Evolutionary conservation across 1,140 invertebrate species (phyloP), one percentile per base, ranked within the genome.

Genomic region (Pomacea maculata): DNA sequence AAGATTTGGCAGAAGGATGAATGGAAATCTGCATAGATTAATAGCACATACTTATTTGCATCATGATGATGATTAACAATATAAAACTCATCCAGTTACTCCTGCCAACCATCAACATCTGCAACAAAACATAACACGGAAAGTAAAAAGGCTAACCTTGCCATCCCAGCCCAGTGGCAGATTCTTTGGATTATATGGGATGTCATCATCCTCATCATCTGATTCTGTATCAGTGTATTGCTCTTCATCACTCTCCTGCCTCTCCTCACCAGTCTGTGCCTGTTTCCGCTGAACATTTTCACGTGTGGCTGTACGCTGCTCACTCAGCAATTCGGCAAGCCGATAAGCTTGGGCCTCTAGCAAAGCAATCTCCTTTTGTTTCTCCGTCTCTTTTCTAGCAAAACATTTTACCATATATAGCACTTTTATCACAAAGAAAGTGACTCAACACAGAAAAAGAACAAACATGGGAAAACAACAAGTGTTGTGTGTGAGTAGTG

Each of bases 161-260:
- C 98, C 99, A 93, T 99, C 99, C 98, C 98, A 99, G 11, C 98
- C 99, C 0, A 99, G 93, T 4, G 99, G 99, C 61, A 99, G 91
- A 93, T 99, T 99, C 92, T 99, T 99, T 0, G 99, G 99, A 93
- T 99, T 99, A 91, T 99, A 99, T 0, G 98, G 97, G 68, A 99
- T 96, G 86, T 97, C 96, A 89, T 97, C 96, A 73, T 96, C 96
- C 84, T 98, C 97, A 67, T 93, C 93, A 86, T 96, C 94, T 68
- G 91, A 90, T 72, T 93, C 92, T 70, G 88, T 84, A 52, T 97
- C 97, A 61, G 95, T 96, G 78, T 95, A 96, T 86, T 99, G 97
- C 83, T 92, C 90, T 55, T 95, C 96, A 88, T 98, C 97, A 21
- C 86, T 88, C 79, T 90, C 88, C 81, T 91, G 90, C 76, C 89